Evolutionary conservation across 2,888 invertebrate genomes (phyloP), one percentile per base, ranked within the genome.

Genomic region (Coecobrya sp.): DNA sequence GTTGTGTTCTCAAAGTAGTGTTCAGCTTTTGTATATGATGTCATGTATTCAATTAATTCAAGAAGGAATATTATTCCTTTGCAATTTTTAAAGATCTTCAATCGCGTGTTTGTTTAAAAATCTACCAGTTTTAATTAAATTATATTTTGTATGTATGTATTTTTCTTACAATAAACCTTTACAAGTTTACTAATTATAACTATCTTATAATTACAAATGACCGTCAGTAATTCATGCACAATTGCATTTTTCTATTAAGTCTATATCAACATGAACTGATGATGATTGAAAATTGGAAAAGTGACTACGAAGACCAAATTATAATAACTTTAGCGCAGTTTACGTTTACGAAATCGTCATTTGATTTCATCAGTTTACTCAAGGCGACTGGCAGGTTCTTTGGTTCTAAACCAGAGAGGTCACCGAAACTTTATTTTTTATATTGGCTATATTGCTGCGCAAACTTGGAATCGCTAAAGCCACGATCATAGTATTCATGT

Each of bases 401-500:
- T n/a, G n/a, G n/a, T n/a, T n/a, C n/a, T n/a, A n/a, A n/a, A n/a
- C n/a, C n/a, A n/a, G n/a, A n/a, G n/a, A n/a, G n/a, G n/a, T n/a
- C n/a, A n/a, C n/a, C n/a, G 59, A 22, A n/a, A 22, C n/a, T n/a
- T 62, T n/a, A 62, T 10, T 68, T 68, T 36, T 68, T 30, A 45
- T 89, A 91, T 45, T 91, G 91, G 25, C 86, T 86, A 45, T 62
- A 88, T 10, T 92, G 87, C 52, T 93, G 85, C 42, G 92, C 93
- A 42, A 95, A 94, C 49, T 94, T 84, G 42, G 97, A 96, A 0
- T 97, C 95, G 93, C 97, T 97, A 95, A 98, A 98, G 59, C 97
- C 97, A 95, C 97, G 96, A 93, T 96, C 96, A 81, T 97, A 97
- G 96, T 98, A 98, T 95, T 98, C 97, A 25, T 96, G 95, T 19